A percentile compares a stretch with the other conserved stretches of the same genome.
Conservation (phyloP, 1,140 invertebrate genomes). For the Drosophila yakuba region DNA sequence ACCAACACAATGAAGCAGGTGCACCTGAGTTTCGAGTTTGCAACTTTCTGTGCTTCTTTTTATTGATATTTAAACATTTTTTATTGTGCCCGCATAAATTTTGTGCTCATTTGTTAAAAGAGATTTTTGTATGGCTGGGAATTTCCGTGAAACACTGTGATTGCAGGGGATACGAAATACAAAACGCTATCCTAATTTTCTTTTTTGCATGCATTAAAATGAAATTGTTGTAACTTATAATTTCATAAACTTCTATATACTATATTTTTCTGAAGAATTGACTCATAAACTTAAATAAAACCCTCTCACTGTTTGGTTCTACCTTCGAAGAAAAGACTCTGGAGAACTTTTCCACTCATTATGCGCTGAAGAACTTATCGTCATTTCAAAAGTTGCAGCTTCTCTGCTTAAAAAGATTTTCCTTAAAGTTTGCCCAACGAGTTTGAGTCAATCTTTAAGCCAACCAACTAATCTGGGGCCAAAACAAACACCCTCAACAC, state of each 20-base stretch:
- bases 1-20: conserved; percentile 5
- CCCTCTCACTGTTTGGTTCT: neutral
- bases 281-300: neutral
- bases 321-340: conserved; percentile 4
- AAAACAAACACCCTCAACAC: conserved; percentile 26
- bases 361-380: conserved; percentile 38
- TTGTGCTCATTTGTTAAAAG: conserved; percentile 47
- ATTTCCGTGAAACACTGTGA: neutral
- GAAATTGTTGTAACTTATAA: too few relatives aligned
- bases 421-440: conserved; percentile 18
- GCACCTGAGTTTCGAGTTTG: conserved; percentile 12
- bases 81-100: conserved; percentile 72
- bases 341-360: conserved; percentile 66
- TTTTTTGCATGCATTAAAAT: too few relatives aligned
- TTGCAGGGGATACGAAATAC: too few relatives aligned
- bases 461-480: conserved; percentile 22
- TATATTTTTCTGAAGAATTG: too few relatives aligned
- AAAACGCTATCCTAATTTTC: too few relatives aligned
- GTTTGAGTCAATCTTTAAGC: conserved; percentile 46
- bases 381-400: conserved; percentile 53
- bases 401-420: conserved; percentile 22
- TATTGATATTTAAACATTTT: conserved; percentile 81
- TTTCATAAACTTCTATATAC: too few relatives aligned
- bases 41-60: conserved; percentile 44
- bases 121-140: neutral